These are phyloP conservation scores for Leptatherina wallacei DNA, from an alignment of 2,797 vertebrate genomes.

Conservation along the genomic window DNA sequence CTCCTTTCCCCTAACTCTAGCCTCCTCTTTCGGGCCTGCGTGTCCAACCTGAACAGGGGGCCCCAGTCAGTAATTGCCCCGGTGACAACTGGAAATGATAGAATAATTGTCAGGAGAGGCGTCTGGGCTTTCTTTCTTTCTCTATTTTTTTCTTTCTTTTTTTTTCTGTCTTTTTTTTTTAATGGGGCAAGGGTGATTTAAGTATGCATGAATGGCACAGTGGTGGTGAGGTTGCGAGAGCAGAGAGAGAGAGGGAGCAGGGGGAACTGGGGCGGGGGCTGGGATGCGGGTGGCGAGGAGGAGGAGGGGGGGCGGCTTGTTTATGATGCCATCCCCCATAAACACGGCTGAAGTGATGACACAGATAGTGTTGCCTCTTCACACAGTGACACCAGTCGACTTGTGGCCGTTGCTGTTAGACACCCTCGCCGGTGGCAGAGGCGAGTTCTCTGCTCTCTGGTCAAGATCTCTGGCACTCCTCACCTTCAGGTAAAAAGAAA, in stretches of 20 bases:
- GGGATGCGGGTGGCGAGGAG: slow-evolving; percentile 40
- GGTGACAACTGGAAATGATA: slow-evolving; percentile 99
- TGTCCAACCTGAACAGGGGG: slow-evolving; percentile 88
- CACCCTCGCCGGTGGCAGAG: slow-evolving; percentile 67
- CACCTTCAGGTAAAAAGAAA: slow-evolving; percentile 92
- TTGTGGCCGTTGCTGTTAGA: slow-evolving; percentile 67
- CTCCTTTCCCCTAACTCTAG: slow-evolving; percentile 60
- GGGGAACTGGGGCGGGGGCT: slow-evolving; percentile 58
- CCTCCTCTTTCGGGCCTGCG: slow-evolving; percentile 73
- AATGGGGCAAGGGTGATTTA: slow-evolving; percentile 97
- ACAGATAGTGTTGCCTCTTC: slow-evolving; percentile 90
- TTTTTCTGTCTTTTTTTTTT: slow-evolving; percentile 85
- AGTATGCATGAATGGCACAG: slow-evolving; percentile 97
- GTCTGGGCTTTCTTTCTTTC: slow-evolving; percentile 67
- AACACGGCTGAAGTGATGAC: slow-evolving; percentile 97
- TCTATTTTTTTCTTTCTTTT: slow-evolving; percentile 77
- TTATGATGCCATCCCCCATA: slow-evolving; percentile 99
- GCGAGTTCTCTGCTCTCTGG: slow-evolving; percentile 68
- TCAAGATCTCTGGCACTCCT: slow-evolving; percentile 87
- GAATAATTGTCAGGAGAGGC: slow-evolving; percentile 99
- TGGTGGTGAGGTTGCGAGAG: slow-evolving; percentile 74
- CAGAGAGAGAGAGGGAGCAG: slow-evolving; percentile 58
- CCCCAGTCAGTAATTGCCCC: slow-evolving; percentile 93
- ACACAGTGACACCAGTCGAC: slow-evolving; percentile 79
- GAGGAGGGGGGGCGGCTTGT: slow-evolving; percentile 90